phyloP scores from a whole-genome alignment of 2,113 vertebrate species.

The Falcunculus frontatus region DNA sequence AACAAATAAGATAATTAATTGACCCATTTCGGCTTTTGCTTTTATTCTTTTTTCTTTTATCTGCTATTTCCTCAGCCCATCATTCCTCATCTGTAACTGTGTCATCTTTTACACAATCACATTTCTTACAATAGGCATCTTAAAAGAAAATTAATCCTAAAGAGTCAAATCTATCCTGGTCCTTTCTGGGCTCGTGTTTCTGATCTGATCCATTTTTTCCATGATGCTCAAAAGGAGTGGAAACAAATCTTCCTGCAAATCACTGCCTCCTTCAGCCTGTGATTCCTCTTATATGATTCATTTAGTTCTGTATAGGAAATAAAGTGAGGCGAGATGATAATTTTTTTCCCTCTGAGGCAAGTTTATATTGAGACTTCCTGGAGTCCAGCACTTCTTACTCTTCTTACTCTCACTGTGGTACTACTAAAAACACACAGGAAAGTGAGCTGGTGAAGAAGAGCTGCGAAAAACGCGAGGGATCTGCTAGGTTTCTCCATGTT shows the following conservation, averaged over 20 bases:
- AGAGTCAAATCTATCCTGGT: background rate
- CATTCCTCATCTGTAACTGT: background rate
- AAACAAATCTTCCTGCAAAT: conserved; percentile 16
- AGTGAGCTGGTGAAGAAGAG: background rate
- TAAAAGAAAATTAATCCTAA: background rate
- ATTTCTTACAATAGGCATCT: background rate
- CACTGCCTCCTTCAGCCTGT: background rate
- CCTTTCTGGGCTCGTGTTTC: background rate
- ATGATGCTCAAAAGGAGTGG: background rate
- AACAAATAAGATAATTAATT: background rate
- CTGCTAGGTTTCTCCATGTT: conserved; percentile 1
- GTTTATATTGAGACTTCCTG: background rate
- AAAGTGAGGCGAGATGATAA: background rate
- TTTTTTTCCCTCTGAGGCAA: background rate
- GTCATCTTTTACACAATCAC: background rate
- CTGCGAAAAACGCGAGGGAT: background rate
- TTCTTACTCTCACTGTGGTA: background rate
- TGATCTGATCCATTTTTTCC: background rate
- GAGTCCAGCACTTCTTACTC: background rate
- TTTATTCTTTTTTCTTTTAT: background rate
- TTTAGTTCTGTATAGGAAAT: background rate
- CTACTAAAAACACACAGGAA: background rate
- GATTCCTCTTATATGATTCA: conserved; percentile 17
- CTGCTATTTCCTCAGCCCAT: background rate
- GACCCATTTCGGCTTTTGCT: background rate